A percentile compares a stretch with the other conserved stretches of the same genome.
Conservation (phyloP, 2,888 invertebrate species). For the Drosophila lutescens region DNA sequence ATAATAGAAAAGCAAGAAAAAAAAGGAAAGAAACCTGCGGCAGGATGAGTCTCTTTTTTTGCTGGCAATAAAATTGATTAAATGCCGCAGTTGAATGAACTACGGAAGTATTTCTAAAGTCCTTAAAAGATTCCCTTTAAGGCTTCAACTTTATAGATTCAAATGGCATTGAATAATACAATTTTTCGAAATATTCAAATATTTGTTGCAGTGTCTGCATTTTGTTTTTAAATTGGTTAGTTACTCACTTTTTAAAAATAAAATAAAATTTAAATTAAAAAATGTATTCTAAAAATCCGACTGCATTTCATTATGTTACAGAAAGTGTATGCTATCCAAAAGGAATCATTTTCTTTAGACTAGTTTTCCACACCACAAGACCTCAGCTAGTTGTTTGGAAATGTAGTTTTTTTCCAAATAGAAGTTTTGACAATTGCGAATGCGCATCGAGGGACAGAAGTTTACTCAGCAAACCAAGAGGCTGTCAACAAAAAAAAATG, state of each 20-base stretch:
- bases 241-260: no score
- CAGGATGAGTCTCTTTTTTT: slow-evolving; percentile 34
- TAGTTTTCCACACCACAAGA: not conserved
- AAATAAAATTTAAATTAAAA: no score
- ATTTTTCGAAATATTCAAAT: not conserved
- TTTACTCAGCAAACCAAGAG: slow-evolving; percentile 31
- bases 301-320: no score
- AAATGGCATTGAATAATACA: not conserved
- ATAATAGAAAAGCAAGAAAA: slow-evolving; percentile 49
- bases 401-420: not conserved
- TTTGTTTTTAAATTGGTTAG: not conserved
- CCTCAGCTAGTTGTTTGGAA: not conserved
- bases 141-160: not conserved
- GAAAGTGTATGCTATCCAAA: no score
- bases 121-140: slow-evolving; percentile 5
- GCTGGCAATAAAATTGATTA: slow-evolving; percentile 81
- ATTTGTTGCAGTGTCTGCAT: not conserved
- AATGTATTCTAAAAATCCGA: no score
- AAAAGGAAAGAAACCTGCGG: slow-evolving; percentile 23
- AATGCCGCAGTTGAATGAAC: slow-evolving; percentile 68
- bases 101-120: slow-evolving; percentile 51
- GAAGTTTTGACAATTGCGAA: slow-evolving; percentile 7
- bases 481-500: slow-evolving; percentile 39
- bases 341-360: no score
- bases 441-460: slow-evolving; percentile 24